Percentiles rank a stretch among this genome's conserved stretches.
phyloP scores from a whole-genome alignment of 2,888 invertebrate species.

The Hypercompe scribonia region DNA sequence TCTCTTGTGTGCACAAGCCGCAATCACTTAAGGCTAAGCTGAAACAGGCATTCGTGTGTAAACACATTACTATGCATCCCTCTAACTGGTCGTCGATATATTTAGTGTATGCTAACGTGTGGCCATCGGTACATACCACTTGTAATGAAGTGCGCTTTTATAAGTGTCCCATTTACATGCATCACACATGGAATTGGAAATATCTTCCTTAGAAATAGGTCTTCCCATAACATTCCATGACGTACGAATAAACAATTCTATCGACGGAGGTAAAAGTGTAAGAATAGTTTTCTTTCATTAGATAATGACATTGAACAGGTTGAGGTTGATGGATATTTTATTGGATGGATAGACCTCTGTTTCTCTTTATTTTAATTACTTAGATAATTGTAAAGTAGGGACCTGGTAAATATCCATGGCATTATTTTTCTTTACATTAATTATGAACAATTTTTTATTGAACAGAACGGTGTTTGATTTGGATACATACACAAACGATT shows the following conservation, averaged over 20 bases:
- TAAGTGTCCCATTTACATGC: background rate
- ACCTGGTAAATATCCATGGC: no score
- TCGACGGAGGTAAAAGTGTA: background rate
- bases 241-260: background rate
- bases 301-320: background rate
- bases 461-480: no score
- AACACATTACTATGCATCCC: conserved; percentile 51
- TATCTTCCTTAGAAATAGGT: background rate
- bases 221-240: conserved; percentile 2
- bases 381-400: background rate
- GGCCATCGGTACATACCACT: conserved; percentile 10
- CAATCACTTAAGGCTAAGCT: conserved; percentile 47
- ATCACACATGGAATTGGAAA: background rate
- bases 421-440: no score
- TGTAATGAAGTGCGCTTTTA: background rate
- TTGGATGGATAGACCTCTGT: background rate
- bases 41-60: conserved; percentile 33
- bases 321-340: background rate
- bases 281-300: background rate
- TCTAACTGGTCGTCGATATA: conserved; percentile 46
- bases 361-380: background rate
- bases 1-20: conserved; percentile 22
- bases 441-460: no score
- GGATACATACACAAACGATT: no score
- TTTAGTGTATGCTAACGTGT: conserved; percentile 51